Conservation (phyloP, 1,140 invertebrate species). For the Hyphantria cunea region DNA sequence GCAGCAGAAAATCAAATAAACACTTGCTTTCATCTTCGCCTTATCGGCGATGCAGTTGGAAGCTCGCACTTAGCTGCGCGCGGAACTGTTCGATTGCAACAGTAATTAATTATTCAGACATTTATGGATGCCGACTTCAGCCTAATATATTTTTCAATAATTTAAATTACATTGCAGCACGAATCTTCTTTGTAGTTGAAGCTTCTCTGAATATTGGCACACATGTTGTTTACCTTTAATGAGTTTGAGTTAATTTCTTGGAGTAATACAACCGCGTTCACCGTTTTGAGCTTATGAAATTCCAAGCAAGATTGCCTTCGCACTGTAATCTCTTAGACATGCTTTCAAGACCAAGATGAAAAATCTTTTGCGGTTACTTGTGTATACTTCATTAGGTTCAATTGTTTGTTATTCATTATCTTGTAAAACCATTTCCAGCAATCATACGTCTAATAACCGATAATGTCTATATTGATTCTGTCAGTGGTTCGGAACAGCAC, state of each 20-base stretch:
- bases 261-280: not conserved
- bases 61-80: constrained; percentile 69
- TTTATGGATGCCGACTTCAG: constrained; percentile 60
- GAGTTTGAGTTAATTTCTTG: constrained; percentile 16
- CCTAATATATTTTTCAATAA: constrained; percentile 43
- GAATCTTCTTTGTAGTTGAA: not conserved
- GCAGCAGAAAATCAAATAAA: constrained; percentile 77
- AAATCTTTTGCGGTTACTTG: no score
- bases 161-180: constrained; percentile 39
- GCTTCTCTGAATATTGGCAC: not conserved
- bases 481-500: constrained; percentile 61
- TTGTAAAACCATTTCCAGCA: constrained; percentile 53
- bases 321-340: not conserved
- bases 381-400: constrained; percentile 15
- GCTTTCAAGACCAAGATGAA: not conserved
- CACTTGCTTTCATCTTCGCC: constrained; percentile 77
- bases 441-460: constrained; percentile 58
- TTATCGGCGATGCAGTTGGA: constrained; percentile 76
- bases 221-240: constrained; percentile 15
- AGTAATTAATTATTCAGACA: constrained; percentile 56
- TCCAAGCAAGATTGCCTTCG: constrained; percentile 4
- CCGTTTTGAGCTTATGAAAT: constrained; percentile 2
- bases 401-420: constrained; percentile 55
- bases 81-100: constrained; percentile 58
- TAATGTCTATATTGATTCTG: constrained; percentile 73